phyloP scores from a whole-genome alignment of 2,113 vertebrate genomes.

The Salvelinus sp. region DNA sequence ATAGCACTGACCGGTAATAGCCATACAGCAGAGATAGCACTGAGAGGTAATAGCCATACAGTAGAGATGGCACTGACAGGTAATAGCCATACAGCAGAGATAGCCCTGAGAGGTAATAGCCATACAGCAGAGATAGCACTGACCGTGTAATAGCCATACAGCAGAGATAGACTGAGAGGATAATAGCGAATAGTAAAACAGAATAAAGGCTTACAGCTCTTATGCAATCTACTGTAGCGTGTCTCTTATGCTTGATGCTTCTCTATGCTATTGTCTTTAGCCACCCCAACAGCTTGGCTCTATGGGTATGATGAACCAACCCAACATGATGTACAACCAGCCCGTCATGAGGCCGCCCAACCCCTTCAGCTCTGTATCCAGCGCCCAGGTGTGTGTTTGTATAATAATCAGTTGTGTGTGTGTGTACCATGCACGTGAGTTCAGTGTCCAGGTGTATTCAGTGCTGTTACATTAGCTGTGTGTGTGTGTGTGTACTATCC shows the following conservation, averaged over 20 bases:
- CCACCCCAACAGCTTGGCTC: slow-evolving; percentile 92
- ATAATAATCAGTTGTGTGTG: slow-evolving; percentile 11
- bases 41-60: too few species aligned
- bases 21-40: too few species aligned
- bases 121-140: too few species aligned
- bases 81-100: too few species aligned
- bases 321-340: slow-evolving; percentile 95
- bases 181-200: too few species aligned
- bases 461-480: slow-evolving; percentile 47
- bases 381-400: slow-evolving; percentile 85
- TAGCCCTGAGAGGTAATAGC: too few species aligned
- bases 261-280: background rate
- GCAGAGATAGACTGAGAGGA: too few species aligned
- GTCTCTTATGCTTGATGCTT: too few species aligned
- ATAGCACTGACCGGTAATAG: fast-evolving
- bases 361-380: slow-evolving; percentile 93
- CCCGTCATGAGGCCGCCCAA: slow-evolving; percentile 97
- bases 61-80: fast-evolving
- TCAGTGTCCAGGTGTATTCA: slow-evolving; percentile 30
- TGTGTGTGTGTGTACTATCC: slow-evolving; percentile 21
- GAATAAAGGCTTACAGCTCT: too few species aligned
- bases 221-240: too few species aligned
- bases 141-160: too few species aligned
- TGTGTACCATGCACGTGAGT: slow-evolving; percentile 17
- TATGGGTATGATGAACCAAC: slow-evolving; percentile 94